These are phyloP conservation scores for Netelia fuscicornis DNA, from an alignment of 2,888 invertebrate genomes.

Conservation along the genomic window DNA sequence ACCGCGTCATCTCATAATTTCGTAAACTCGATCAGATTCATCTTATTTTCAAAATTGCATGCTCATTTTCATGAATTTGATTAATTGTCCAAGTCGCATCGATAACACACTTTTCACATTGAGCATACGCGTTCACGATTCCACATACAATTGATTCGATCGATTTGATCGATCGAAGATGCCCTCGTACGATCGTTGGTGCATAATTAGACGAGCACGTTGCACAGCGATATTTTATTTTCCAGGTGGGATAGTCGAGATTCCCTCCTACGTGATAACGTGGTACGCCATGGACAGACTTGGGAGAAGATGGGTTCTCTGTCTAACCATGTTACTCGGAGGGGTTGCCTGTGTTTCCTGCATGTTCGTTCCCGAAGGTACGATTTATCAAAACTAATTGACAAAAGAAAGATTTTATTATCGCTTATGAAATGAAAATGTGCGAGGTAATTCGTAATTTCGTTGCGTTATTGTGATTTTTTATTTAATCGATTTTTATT, in stretches of 20 bases:
- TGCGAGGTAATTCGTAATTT: slow-evolving; percentile 16
- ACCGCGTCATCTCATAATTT: too few relatives aligned
- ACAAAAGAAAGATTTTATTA: background rate
- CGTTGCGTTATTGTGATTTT: background rate
- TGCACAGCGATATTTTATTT: background rate
- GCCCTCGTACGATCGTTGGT: slow-evolving; percentile 19
- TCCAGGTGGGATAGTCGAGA: slow-evolving; percentile 87
- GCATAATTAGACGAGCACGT: background rate
- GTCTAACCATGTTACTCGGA: slow-evolving; percentile 88
- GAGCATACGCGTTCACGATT: background rate
- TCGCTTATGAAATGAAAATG: background rate
- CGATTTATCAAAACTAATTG: slow-evolving; percentile 28
- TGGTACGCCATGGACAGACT: slow-evolving; percentile 89
- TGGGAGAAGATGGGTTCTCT: slow-evolving; percentile 89
- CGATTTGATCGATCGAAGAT: slow-evolving; percentile 1
- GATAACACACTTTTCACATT: too few relatives aligned
- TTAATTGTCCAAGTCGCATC: too few relatives aligned
- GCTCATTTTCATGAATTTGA: too few relatives aligned
- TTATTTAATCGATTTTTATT: background rate
- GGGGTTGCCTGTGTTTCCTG: slow-evolving; percentile 89
- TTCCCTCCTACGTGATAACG: slow-evolving; percentile 88
- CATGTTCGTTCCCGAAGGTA: slow-evolving; percentile 89
- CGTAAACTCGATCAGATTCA: too few relatives aligned
- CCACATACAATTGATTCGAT: background rate
- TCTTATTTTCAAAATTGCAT: too few relatives aligned